Evolutionary conservation across 2,113 vertebrate genomes (phyloP).

Genomic region (Pangasianodon gigas): DNA sequence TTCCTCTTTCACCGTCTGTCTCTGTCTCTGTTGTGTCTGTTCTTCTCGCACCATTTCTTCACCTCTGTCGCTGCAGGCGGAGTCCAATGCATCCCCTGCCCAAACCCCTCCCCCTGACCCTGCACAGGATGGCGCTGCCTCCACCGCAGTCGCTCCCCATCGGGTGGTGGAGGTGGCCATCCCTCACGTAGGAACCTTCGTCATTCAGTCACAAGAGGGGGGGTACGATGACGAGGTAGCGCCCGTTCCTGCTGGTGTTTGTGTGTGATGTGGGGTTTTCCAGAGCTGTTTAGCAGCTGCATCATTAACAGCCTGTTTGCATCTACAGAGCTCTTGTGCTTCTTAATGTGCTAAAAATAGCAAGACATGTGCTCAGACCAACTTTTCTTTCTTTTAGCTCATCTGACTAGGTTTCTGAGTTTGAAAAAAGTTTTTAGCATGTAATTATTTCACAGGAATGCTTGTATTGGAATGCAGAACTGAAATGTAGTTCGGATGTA

Average conservation of each 20-base stretch:
- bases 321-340: neutral
- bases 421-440: neutral
- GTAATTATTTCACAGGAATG: neutral
- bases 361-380: neutral
- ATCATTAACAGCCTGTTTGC: slow-evolving; percentile 9
- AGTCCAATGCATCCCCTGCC: slow-evolving; percentile 45
- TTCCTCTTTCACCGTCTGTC: neutral
- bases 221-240: slow-evolving; percentile 98
- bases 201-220: slow-evolving; percentile 92
- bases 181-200: slow-evolving; percentile 90
- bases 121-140: slow-evolving; percentile 77
- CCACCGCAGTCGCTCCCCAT: slow-evolving; percentile 77
- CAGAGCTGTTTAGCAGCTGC: neutral
- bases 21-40: neutral
- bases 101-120: slow-evolving; percentile 66
- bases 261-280: neutral
- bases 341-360: neutral
- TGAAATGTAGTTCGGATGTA: neutral
- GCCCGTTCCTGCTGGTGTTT: slow-evolving; percentile 8
- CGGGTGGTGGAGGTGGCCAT: slow-evolving; percentile 92
- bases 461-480: neutral
- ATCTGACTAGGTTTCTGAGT: neutral
- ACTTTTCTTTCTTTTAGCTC: neutral
- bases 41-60: slow-evolving; percentile 27
- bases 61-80: slow-evolving; percentile 64